Percentiles rank a stretch among this genome's conserved stretches.
phyloP scores from a whole-genome alignment of 2,888 invertebrate genomes.

The Trichopria drosophilae region DNA sequence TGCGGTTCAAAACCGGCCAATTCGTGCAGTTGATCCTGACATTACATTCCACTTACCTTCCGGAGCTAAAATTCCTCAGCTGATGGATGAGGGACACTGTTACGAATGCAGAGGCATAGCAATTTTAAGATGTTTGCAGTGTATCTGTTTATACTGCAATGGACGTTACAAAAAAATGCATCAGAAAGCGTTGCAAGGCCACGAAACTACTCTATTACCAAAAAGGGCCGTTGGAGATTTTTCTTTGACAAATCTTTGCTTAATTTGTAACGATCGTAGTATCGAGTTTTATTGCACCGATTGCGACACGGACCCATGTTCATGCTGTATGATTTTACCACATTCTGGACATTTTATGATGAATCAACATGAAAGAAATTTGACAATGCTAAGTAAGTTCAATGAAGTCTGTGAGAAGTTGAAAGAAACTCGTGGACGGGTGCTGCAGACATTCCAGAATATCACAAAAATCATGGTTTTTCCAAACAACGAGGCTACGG shows the following conservation, averaged over 20 bases:
- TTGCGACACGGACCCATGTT: conserved; percentile 55
- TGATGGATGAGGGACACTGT: too few relatives aligned
- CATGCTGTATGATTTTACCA: conserved; percentile 55
- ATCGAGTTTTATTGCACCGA: conserved; percentile 56
- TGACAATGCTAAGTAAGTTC: conserved; percentile 42
- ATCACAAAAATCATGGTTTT: too few relatives aligned
- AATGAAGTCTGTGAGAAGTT: conserved; percentile 38
- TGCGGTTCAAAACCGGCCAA: conserved; percentile 25
- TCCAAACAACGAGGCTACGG: too few relatives aligned
- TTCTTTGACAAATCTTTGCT: conserved; percentile 42
- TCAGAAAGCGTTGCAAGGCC: conserved; percentile 49
- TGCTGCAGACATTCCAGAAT: too few relatives aligned
- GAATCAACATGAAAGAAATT: conserved; percentile 47
- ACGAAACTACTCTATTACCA: conserved; percentile 38
- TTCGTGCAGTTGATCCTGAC: conserved; percentile 36
- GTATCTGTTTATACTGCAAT: conserved; percentile 43
- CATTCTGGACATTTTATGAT: conserved; percentile 54
- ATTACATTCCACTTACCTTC: conserved; percentile 33
- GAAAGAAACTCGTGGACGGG: conserved; percentile 43
- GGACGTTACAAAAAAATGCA: conserved; percentile 51
- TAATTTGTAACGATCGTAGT: conserved; percentile 42
- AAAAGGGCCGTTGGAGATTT: conserved; percentile 5
- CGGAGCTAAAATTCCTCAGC: background rate
- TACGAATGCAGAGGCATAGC: conserved; percentile 45
- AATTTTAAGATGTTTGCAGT: conserved; percentile 43